A percentile compares a stretch with the other conserved stretches of the same genome.
These are phyloP conservation scores for Geopemphigus sp. DNA, from an alignment of 1,140 invertebrate genomes.

Conservation along the genomic window DNA sequence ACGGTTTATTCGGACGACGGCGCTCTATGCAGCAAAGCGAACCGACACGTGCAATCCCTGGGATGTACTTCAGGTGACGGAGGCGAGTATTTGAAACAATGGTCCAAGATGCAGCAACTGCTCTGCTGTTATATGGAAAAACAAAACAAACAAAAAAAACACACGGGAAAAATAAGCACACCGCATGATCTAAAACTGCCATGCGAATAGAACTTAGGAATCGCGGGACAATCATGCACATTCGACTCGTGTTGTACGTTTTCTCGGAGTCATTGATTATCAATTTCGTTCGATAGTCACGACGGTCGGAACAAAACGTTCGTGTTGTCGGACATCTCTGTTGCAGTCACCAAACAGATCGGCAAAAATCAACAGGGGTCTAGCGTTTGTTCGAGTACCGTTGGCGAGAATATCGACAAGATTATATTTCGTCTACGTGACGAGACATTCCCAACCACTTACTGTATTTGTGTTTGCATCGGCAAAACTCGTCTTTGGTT, in stretches of 20 bases:
- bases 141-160: conserved; percentile 44
- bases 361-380: no score
- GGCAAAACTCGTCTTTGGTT: no score
- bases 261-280: not conserved
- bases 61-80: conserved; percentile 68
- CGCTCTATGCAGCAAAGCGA: conserved; percentile 78
- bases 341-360: no score
- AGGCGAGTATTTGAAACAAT: conserved; percentile 78
- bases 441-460: no score
- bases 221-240: not conserved
- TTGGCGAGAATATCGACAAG: no score
- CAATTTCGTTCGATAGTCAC: no score
- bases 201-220: conserved; percentile 1
- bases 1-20: conserved; percentile 58
- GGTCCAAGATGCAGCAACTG: conserved; percentile 78
- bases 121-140: conserved; percentile 55
- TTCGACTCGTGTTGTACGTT: not conserved
- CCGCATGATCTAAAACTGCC: not conserved
- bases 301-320: no score
- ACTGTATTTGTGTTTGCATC: no score
- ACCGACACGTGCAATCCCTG: conserved; percentile 81
- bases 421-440: no score
- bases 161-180: conserved; percentile 39
- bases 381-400: no score
- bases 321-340: no score